A percentile compares a stretch with the other conserved stretches of the same genome.
phyloP scores from a whole-genome alignment of 2,113 vertebrate genomes.

The Datnioides undecimradiatus region DNA sequence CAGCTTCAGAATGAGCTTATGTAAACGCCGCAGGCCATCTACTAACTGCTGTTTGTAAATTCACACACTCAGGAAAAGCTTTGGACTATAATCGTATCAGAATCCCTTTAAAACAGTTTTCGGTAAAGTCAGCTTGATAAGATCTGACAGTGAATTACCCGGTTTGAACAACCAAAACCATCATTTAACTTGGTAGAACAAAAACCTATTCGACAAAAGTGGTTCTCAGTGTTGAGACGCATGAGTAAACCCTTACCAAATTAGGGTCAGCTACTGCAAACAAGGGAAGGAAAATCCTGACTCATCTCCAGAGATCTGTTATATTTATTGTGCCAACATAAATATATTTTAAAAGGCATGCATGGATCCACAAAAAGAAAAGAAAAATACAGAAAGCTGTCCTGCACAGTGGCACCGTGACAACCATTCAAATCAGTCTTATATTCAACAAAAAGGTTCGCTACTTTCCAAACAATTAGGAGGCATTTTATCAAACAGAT shows the following conservation, averaged over 20 bases:
- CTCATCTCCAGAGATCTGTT: not conserved
- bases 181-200: no score
- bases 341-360: conserved; percentile 38
- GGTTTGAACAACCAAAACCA: no score
- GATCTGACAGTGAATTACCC: no score
- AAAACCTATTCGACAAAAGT: no score
- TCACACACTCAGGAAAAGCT: no score
- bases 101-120: no score
- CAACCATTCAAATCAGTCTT: conserved; percentile 6
- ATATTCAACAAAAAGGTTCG: conserved; percentile 39
- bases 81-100: no score
- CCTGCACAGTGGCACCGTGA: not conserved
- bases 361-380: conserved; percentile 18
- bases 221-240: not conserved
- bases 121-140: no score
- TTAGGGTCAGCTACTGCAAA: not conserved
- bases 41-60: not conserved
- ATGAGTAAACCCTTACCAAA: not conserved
- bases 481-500: conserved; percentile 24
- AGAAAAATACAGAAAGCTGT: conserved; percentile 28
- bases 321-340: conserved; percentile 75
- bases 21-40: not conserved
- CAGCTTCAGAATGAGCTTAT: not conserved
- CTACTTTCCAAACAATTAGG: conserved; percentile 4
- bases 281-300: not conserved